Conservation (phyloP, 2,797 vertebrate species). For the Dipus sagitta region DNA sequence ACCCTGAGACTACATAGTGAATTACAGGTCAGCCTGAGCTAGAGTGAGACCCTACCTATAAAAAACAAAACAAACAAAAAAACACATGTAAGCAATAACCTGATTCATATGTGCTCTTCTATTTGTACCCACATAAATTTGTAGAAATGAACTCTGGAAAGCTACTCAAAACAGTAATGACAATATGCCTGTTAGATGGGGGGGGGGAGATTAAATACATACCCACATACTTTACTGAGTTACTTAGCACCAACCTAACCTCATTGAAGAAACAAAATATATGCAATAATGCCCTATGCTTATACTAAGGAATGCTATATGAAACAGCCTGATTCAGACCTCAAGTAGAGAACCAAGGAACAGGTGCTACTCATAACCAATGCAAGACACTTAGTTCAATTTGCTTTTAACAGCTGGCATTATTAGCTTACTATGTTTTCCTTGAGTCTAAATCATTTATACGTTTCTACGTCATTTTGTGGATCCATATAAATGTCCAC, state of each 20-base stretch:
- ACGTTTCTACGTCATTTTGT: conserved; percentile 31
- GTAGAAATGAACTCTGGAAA: conserved; percentile 10
- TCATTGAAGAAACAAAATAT: conserved; percentile 50
- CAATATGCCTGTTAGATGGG: background rate
- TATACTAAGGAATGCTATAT: conserved; percentile 33
- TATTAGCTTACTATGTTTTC: conserved; percentile 11
- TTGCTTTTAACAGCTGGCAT: conserved; percentile 10
- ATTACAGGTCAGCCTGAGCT: too few relatives aligned
- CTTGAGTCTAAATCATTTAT: conserved; percentile 38
- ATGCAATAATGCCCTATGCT: background rate
- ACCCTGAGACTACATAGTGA: too few relatives aligned
- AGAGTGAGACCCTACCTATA: too few relatives aligned
- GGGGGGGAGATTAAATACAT: background rate
- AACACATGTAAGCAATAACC: too few relatives aligned
- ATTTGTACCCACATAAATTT: conserved; percentile 22
- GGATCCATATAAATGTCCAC: conserved; percentile 28
- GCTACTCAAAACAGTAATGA: conserved; percentile 35
- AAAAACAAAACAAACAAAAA: too few relatives aligned
- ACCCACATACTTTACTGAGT: background rate
- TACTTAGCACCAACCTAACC: background rate
- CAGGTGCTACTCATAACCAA: background rate
- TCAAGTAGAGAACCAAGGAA: conserved; percentile 32
- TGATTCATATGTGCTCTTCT: background rate
- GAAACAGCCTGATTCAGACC: conserved; percentile 21
- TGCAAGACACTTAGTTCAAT: background rate